Conservation (phyloP, 2,888 invertebrate species). For the Synanthedon andrenaeformis region DNA sequence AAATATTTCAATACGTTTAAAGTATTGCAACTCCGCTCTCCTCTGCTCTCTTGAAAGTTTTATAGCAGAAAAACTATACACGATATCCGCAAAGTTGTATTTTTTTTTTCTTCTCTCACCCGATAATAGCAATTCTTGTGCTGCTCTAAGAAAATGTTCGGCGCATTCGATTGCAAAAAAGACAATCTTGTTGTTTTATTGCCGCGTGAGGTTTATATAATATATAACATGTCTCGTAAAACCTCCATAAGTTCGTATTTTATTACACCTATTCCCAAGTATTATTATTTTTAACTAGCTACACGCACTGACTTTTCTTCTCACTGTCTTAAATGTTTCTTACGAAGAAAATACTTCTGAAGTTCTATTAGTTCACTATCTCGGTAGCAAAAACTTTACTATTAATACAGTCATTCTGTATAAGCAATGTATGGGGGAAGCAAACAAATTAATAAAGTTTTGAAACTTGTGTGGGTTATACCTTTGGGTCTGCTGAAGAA, state of each 20-base stretch:
- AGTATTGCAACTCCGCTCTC: not conserved
- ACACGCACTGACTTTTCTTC: too few relatives aligned
- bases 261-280: not conserved
- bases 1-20: constrained; percentile 5
- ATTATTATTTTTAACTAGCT: too few relatives aligned
- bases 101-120: not conserved
- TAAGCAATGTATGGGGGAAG: too few relatives aligned
- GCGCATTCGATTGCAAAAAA: not conserved
- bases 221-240: not conserved
- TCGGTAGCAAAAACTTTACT: too few relatives aligned
- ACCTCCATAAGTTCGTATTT: not conserved
- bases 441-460: too few relatives aligned
- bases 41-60: constrained; percentile 2
- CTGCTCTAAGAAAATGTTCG: not conserved
- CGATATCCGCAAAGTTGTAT: not conserved
- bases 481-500: too few relatives aligned
- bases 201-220: not conserved
- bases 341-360: too few relatives aligned
- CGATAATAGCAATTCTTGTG: not conserved
- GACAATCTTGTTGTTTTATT: not conserved
- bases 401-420: too few relatives aligned
- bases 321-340: too few relatives aligned
- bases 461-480: too few relatives aligned
- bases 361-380: too few relatives aligned
- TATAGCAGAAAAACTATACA: constrained; percentile 1